Percentiles rank a stretch among this genome's conserved stretches.
These are phyloP conservation scores for Hemichromis elongatus DNA, from an alignment of 2,113 vertebrate species.

Conservation along the genomic window DNA sequence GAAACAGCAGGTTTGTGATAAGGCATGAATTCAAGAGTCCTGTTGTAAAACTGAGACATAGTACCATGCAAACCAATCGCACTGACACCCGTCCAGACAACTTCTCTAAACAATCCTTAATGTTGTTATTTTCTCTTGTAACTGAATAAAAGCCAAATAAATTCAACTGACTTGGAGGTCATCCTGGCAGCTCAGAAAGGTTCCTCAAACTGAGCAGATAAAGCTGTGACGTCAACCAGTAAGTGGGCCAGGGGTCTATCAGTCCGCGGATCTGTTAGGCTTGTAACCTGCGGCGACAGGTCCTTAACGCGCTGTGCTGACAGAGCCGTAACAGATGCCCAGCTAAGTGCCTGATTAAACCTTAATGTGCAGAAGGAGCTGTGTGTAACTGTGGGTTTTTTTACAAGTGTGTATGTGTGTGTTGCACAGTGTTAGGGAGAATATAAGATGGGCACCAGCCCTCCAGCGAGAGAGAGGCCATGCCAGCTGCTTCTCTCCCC, in stretches of 20 bases:
- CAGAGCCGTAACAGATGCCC: slow-evolving; percentile 76
- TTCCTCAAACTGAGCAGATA: background rate
- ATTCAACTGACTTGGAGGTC: background rate
- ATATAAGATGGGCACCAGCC: slow-evolving; percentile 58
- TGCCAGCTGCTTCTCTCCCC: slow-evolving; percentile 68
- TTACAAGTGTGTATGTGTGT: slow-evolving; percentile 13
- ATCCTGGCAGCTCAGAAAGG: background rate
- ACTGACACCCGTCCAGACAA: background rate
- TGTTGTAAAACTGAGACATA: background rate
- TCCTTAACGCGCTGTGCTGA: slow-evolving; percentile 56
- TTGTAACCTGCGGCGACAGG: slow-evolving; percentile 68
- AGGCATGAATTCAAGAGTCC: background rate
- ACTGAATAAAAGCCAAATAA: background rate
- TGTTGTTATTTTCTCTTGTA: background rate
- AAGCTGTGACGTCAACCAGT: slow-evolving; percentile 38
- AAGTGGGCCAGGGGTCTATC: slow-evolving; percentile 68
- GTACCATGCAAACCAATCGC: background rate
- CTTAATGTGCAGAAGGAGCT: slow-evolving; percentile 68
- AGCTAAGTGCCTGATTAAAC: slow-evolving; percentile 79
- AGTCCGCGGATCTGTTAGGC: slow-evolving; percentile 57
- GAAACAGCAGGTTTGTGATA: background rate
- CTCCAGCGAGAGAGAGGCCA: slow-evolving; percentile 65
- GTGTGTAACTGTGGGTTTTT: slow-evolving; percentile 9
- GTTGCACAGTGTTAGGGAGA: slow-evolving; percentile 24
- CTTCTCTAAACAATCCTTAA: background rate